phyloP scores from a whole-genome alignment of 2,888 invertebrate species.

The Drosophila demipolita region DNA sequence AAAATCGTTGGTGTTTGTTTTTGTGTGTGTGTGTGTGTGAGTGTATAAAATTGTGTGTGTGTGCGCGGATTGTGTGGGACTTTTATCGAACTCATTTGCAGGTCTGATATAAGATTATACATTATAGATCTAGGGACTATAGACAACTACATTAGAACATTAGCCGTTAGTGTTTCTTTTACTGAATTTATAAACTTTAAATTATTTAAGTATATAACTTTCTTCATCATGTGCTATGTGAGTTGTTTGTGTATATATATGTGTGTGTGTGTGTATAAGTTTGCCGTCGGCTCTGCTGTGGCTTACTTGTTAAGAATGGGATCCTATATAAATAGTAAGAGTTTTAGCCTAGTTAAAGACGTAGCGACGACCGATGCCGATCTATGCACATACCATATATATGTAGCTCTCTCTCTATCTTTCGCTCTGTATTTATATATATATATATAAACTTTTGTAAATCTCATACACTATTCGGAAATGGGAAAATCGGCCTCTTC shows the following conservation, averaged over 20 bases:
- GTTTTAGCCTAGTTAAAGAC: conserved; percentile 59
- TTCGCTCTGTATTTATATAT: conserved; percentile 21
- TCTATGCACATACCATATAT: conserved; percentile 16
- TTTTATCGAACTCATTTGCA: conserved; percentile 48
- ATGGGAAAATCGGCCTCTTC: conserved; percentile 83
- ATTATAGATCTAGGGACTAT: conserved; percentile 50
- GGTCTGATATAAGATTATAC: conserved; percentile 53
- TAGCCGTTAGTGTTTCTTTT: conserved; percentile 42
- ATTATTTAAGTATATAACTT: conserved; percentile 68
- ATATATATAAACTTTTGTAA: conserved; percentile 41
- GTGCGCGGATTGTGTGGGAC: conserved; percentile 28
- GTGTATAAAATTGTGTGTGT: conserved; percentile 10
- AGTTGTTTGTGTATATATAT: conserved; percentile 25
- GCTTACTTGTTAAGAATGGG: conserved; percentile 27
- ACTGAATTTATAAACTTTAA: conserved; percentile 58
- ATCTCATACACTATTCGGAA: conserved; percentile 75
- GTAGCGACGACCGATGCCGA: conserved; percentile 8
- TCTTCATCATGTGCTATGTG: conserved; percentile 46
- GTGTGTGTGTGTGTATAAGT: conserved; percentile 15
- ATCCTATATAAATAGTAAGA: conserved; percentile 62
- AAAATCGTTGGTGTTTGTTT: conserved; percentile 48
- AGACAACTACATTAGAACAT: conserved; percentile 67
- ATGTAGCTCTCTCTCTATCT: conserved; percentile 24
- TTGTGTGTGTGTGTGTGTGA: conserved; percentile 8
- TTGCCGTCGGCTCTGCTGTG: conserved; percentile 40